Base-by-base conservation (phyloP, 2,797 vertebrate genomes). In the Clamator glandarius region DNA sequence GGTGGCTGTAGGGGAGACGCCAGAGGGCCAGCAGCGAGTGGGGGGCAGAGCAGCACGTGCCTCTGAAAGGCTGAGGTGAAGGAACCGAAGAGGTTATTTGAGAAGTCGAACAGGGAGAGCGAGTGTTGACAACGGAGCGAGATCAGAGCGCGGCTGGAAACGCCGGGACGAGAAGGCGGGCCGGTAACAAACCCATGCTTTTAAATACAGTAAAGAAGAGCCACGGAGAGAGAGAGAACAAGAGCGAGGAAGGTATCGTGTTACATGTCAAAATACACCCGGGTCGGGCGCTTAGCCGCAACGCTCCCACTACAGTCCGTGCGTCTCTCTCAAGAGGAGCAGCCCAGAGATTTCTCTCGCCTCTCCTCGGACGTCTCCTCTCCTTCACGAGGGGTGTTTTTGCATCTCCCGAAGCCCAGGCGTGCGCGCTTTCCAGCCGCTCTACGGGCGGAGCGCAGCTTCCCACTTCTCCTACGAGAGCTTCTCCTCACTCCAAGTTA, bases 391-490 rank as follows among this genome's bases (percentile, higher is more conserved):
- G n/a, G n/a, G n/a, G 66, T 69, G 86, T 5, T 83, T 82, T 26
- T 41, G 35, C 3, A 1, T n/a, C n/a, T n/a, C n/a, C n/a, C n/a
- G n/a, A n/a, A n/a, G n/a, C n/a, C n/a, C n/a, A n/a, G n/a, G n/a
- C n/a, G 2, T 0, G 1, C n/a, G 2, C 0, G 1, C 69, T 59
- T 55, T 35, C 24, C 11, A 54, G 8, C 4, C n/a, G 61, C 69
- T 76, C 70, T 12, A 1, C 3, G 12, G 24, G 39, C 42, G 51
- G 39, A 4, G 12, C 2, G 33, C 41, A 36, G 21, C 76, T 55
- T 12, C n/a, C n/a, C 17, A 1, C 52, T 79, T 21, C 31, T 12
- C 50, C 46, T 8, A 0, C 13, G 39, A 28, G 15, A 44, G 51
- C 36, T 52, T 79, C 66, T 63, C 13, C 25, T 75, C 80, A 26